phyloP scores from a whole-genome alignment of 2,888 invertebrate species.

The Thereva nobilitata region DNA sequence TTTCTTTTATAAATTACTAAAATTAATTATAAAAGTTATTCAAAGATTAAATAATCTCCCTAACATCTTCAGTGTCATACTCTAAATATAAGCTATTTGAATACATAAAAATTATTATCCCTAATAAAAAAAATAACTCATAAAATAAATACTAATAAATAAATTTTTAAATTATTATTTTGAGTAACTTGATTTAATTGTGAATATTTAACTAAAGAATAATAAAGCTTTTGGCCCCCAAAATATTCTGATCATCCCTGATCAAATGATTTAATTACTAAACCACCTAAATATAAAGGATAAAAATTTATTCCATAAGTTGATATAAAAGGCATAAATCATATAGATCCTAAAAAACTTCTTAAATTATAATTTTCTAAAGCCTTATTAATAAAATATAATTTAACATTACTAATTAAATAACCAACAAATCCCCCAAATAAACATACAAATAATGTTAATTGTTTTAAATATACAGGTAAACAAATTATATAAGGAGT shows the following conservation, averaged over 20 bases:
- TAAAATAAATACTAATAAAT: constrained; percentile 60
- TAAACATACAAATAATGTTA: constrained; percentile 61
- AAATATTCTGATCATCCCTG: constrained; percentile 61
- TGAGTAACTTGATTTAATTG: constrained; percentile 57
- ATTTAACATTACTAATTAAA: constrained; percentile 57
- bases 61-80: no score
- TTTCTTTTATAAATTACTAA: constrained; percentile 48
- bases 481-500: constrained; percentile 63
- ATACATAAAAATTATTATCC: not conserved
- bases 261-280: constrained; percentile 59
- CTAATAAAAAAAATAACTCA: constrained; percentile 50
- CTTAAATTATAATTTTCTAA: constrained; percentile 55
- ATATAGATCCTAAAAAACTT: constrained; percentile 58
- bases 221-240: constrained; percentile 58
- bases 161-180: constrained; percentile 61
- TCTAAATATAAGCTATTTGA: no score
- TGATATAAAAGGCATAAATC: constrained; percentile 62
- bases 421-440: constrained; percentile 58
- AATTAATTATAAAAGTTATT: constrained; percentile 48
- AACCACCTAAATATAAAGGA: constrained; percentile 58
- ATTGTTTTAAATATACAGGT: constrained; percentile 60
- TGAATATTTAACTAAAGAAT: constrained; percentile 57
- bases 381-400: constrained; percentile 58
- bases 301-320: constrained; percentile 59
- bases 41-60: constrained; percentile 41